A percentile compares a stretch with the other conserved stretches of the same genome.
Conservation (phyloP, 1,140 invertebrate species). For the Diprion similis region DNA sequence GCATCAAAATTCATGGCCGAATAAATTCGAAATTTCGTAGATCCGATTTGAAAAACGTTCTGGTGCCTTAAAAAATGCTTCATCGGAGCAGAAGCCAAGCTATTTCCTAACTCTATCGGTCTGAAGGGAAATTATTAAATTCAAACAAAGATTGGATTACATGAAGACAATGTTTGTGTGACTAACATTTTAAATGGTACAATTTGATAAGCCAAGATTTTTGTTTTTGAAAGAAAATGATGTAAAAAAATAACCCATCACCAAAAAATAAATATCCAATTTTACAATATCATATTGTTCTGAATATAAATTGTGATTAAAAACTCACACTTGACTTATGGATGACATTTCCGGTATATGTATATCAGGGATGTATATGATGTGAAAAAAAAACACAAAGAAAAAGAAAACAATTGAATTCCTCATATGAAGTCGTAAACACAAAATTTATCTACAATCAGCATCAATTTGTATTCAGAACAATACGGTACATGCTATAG, state of each 20-base stretch:
- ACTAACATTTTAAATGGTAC: background rate
- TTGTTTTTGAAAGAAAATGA: background rate
- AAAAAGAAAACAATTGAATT: constrained; percentile 12
- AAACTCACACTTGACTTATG: no score
- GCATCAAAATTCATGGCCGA: no score
- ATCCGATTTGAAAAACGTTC: background rate
- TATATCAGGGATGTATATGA: no score
- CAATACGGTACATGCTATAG: background rate
- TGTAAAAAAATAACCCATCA: background rate
- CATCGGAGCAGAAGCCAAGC: background rate
- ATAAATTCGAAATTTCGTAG: no score
- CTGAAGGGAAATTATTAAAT: background rate
- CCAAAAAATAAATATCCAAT: background rate
- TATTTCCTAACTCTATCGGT: background rate
- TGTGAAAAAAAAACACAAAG: constrained; percentile 14
- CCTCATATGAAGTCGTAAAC: background rate
- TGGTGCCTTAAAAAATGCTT: background rate
- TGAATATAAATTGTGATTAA: background rate
- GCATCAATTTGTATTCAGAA: no score
- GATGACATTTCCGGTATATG: background rate
- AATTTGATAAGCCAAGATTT: background rate
- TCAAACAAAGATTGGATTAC: background rate
- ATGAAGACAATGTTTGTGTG: constrained; percentile 16
- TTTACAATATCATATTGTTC: constrained; percentile 2
- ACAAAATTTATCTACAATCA: background rate